Evolutionary conservation across 2,797 vertebrate genomes (phyloP), one percentile per base, ranked within the genome.

Genomic region (Gallirallus australis): DNA sequence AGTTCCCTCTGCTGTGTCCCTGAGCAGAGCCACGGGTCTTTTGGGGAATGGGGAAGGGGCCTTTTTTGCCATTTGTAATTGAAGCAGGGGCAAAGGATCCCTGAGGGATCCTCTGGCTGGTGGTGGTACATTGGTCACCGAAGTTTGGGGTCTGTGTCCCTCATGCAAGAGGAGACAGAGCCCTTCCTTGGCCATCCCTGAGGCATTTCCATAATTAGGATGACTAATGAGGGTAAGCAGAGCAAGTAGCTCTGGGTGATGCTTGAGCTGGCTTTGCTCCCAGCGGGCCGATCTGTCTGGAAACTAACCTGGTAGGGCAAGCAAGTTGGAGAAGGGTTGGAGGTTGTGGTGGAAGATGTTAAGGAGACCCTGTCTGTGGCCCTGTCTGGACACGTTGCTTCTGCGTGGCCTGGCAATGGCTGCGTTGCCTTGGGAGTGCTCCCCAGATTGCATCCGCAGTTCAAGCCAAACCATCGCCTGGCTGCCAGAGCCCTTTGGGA

Each of bases 1-100:
- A 0, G 0, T 35, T 42, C 9, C 19, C 40, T 48, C 27, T 0
- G 0, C 10, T 3, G 4, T 9, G 71, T 79, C 27, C 45, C 45
- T 48, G 70, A 69, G 80, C 45, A 83, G 61, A 68, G 66, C 42
- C 57, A 4, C 21, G 52, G 45, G 14, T 50, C 66, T 12, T 1
- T 61, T 45, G 59, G 15, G 66, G 45, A 16, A 9, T 42, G 0
- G 1, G 54, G 28, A 45, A 69, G 48, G 48, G 48, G 3, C 4
- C 48, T 45, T 7, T 54, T 30, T 2, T 25, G n/a, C 10, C 11
- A 6, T 71, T 86, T 28, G 0, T 16, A 45, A 14, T 12, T n/a
- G 42, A 65, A 71, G 40, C 2, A 5, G 12, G 20, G 9, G 4
- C 35, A 13, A 63, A 69, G 28, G 39, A 45, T 90, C 33, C 60